Evolutionary conservation across 1,140 invertebrate genomes (phyloP).

Genomic region (Lucilia cuprina): DNA sequence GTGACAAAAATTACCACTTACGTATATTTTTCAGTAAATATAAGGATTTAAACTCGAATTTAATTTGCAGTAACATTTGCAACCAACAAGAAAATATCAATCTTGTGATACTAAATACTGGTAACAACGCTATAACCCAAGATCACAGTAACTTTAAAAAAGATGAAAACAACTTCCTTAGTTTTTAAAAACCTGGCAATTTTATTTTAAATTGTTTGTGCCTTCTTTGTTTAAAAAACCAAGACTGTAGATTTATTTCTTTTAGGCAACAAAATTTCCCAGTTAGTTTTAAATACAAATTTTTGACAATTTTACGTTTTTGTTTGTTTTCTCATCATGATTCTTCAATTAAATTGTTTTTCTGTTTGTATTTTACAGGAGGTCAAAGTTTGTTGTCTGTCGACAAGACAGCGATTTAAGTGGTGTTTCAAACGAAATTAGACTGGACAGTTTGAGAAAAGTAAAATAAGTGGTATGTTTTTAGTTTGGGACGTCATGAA

Average conservation of each 20-base stretch:
- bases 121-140: no score
- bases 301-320: not conserved
- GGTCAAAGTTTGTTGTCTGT: not conserved
- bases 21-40: not conserved
- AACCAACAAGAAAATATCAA: no score
- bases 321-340: slow-evolving; percentile 30
- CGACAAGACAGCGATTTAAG: slow-evolving; percentile 24
- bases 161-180: not conserved
- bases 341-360: slow-evolving; percentile 27
- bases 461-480: not conserved
- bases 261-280: not conserved
- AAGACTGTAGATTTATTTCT: not conserved
- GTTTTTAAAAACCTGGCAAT: not conserved
- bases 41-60: not conserved
- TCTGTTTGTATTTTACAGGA: not conserved
- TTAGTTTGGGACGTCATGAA: not conserved
- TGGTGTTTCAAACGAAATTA: slow-evolving; percentile 4
- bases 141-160: no score
- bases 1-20: slow-evolving; percentile 23
- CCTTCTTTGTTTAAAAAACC: not conserved
- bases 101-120: no score
- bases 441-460: slow-evolving; percentile 4
- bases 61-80: not conserved
- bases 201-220: not conserved
- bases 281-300: not conserved